Evolutionary conservation across 2,888 invertebrate species (phyloP).

Genomic region (Phyllotreta cruciferae): DNA sequence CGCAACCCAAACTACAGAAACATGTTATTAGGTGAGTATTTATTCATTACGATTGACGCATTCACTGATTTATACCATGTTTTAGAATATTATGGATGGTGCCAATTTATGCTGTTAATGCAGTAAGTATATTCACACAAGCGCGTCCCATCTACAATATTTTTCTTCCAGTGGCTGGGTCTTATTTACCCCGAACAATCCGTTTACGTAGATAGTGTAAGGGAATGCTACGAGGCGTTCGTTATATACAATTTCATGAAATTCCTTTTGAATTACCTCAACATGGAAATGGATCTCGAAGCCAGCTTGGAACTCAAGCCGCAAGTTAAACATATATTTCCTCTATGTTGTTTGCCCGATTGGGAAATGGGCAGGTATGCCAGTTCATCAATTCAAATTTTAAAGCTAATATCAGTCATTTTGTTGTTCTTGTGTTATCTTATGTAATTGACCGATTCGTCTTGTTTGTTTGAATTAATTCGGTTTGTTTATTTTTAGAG

Average conservation of each 20-base stretch:
- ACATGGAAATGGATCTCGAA: constrained; percentile 86
- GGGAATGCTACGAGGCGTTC: constrained; percentile 98
- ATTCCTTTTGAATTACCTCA: constrained; percentile 88
- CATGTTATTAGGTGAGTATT: constrained; percentile 83
- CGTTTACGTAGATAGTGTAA: constrained; percentile 89
- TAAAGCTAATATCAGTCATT: too few relatives aligned
- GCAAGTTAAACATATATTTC: constrained; percentile 89
- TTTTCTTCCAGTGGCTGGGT: constrained; percentile 77
- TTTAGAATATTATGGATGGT: constrained; percentile 96
- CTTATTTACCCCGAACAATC: constrained; percentile 85
- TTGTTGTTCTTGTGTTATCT: too few relatives aligned
- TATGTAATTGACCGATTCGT: background rate
- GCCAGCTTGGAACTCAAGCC: constrained; percentile 80
- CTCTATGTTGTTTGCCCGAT: constrained; percentile 87
- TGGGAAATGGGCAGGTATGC: constrained; percentile 91
- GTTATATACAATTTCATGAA: constrained; percentile 98
- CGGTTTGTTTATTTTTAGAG: constrained; percentile 64
- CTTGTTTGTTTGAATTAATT: background rate
- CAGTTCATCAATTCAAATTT: background rate
- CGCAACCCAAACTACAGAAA: constrained; percentile 89
- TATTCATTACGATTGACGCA: background rate
- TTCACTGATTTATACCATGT: constrained; percentile 42
- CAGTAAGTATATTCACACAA: constrained; percentile 67
- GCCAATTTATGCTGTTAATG: constrained; percentile 94
- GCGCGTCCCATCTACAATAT: background rate